phyloP scores from a whole-genome alignment of 1,140 invertebrate species.

The Meloidogyne exigua region DNA sequence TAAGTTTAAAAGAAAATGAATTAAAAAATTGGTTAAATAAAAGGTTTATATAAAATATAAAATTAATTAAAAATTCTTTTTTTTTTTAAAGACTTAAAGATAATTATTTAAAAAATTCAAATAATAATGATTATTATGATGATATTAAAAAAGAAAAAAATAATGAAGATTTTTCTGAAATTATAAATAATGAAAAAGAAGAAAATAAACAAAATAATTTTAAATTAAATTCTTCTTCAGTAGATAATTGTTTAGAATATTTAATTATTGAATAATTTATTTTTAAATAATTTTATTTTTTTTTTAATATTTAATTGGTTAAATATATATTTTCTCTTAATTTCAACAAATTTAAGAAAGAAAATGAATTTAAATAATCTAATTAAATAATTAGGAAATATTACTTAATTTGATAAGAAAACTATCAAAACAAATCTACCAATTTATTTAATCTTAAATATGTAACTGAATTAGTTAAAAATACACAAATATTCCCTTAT shows the following conservation, averaged over 20 bases:
- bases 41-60: background rate
- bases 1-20: background rate
- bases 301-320: no score
- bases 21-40: constrained; percentile 1
- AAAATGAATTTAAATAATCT: no score
- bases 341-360: no score
- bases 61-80: background rate
- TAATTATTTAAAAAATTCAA: background rate
- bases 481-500: no score
- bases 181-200: background rate
- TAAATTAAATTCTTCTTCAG: background rate
- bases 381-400: no score
- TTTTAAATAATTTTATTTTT: no score
- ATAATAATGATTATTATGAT: background rate
- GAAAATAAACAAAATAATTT: background rate
- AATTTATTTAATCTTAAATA: no score
- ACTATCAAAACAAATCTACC: no score
- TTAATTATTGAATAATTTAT: background rate
- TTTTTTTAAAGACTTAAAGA: background rate
- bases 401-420: no score
- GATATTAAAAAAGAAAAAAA: constrained; percentile 3
- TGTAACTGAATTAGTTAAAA: no score
- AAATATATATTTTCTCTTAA: no score
- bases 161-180: background rate
- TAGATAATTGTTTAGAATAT: constrained; percentile 5